Percentiles rank a stretch among this genome's conserved stretches.
Conservation (phyloP, 23 tunicate genomes). For the Halocynthia aurantium region DNA sequence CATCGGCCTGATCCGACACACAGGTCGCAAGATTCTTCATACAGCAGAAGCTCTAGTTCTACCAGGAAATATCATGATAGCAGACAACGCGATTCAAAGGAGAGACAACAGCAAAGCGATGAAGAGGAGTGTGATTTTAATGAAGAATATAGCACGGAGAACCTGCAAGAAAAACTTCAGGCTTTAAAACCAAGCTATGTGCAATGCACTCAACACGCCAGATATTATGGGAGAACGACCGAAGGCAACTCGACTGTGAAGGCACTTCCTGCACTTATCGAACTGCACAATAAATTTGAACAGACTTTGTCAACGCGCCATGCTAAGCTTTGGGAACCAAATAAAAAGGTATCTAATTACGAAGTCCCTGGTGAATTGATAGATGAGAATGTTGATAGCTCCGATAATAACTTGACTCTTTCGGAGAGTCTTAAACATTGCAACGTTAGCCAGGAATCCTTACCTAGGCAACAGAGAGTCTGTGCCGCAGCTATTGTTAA, state of each 20-base stretch:
- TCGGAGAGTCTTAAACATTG: slow-evolving; percentile 26
- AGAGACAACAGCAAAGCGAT: too few relatives aligned
- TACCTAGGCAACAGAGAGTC: slow-evolving; percentile 58
- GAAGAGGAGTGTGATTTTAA: not conserved
- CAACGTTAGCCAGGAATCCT: slow-evolving; percentile 28
- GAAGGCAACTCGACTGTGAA: not conserved
- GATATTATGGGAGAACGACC: slow-evolving; percentile 30
- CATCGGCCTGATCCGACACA: too few relatives aligned
- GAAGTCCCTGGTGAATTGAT: not conserved
- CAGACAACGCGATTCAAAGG: too few relatives aligned
- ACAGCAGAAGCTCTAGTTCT: too few relatives aligned
- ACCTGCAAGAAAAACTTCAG: slow-evolving; percentile 45
- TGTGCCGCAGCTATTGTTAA: slow-evolving; percentile 44
- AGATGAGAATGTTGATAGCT: not conserved
- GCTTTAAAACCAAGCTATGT: slow-evolving; percentile 55
- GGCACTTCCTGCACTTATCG: not conserved
- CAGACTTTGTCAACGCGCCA: slow-evolving; percentile 8
- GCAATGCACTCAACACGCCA: slow-evolving; percentile 82
- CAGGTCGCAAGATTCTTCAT: too few relatives aligned
- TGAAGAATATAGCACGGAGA: slow-evolving; percentile 18
- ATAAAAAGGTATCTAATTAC: not conserved
- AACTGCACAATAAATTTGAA: slow-evolving; percentile 12
- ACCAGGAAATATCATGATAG: too few relatives aligned
- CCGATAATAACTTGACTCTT: not conserved
- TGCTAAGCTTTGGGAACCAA: slow-evolving; percentile 17